Conservation (phyloP, 2,113 vertebrate genomes). For the Rhinolophus ferrumequinum region DNA sequence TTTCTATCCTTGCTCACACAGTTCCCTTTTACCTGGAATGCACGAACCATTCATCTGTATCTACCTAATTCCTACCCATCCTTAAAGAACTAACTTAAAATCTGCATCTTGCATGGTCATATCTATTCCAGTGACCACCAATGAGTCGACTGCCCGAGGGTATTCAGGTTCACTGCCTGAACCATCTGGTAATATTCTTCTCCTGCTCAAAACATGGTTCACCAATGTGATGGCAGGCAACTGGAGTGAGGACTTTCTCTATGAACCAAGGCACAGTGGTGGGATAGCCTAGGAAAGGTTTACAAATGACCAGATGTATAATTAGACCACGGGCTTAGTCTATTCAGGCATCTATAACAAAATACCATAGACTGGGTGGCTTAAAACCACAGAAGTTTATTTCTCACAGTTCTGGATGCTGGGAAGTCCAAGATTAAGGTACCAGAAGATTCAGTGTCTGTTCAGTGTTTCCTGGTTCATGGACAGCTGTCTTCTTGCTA, state of each 20-base stretch:
- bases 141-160: not conserved
- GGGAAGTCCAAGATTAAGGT: not conserved
- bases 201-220: not conserved
- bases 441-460: not conserved
- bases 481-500: accelerated
- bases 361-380: not conserved
- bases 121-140: not conserved
- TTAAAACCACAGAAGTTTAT: not conserved
- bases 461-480: not conserved
- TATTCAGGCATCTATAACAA: not conserved
- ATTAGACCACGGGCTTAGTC: not conserved
- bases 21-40: not conserved
- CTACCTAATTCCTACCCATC: not conserved
- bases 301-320: not conserved
- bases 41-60: not conserved
- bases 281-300: not conserved
- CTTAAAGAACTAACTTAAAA: not conserved
- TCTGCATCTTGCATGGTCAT: not conserved
- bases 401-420: not conserved
- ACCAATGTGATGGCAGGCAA: not conserved
- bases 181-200: not conserved
- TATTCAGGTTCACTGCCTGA: not conserved
- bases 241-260: not conserved
- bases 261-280: not conserved
- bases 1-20: not conserved